A percentile compares a stretch with the other conserved stretches of the same genome.
Evolutionary conservation across 1,140 invertebrate species (phyloP).

Genomic region (Branchinecta lindahli): DNA sequence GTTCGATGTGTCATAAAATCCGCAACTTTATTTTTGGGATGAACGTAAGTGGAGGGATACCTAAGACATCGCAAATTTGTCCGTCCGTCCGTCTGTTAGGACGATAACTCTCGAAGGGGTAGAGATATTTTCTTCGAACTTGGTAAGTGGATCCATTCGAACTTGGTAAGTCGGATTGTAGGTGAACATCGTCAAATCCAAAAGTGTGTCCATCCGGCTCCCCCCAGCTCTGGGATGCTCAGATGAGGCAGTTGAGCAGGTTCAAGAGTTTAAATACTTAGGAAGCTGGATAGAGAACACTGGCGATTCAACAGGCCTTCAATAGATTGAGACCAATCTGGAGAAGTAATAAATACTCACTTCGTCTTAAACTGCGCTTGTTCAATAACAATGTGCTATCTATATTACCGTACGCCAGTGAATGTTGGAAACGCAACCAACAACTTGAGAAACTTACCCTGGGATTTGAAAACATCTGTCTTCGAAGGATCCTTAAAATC

Average conservation of each 20-base stretch:
- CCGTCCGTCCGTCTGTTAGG: too few species aligned
- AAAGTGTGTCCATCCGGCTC: constrained; percentile 7
- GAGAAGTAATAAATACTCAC: constrained; percentile 5
- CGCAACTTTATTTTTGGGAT: too few species aligned
- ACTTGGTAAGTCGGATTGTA: background rate
- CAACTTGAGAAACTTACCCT: constrained; percentile 5
- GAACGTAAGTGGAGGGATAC: too few species aligned
- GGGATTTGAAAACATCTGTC: constrained; percentile 5
- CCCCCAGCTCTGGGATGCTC: background rate
- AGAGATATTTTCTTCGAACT: too few species aligned
- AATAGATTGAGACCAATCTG: constrained; percentile 5
- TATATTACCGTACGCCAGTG: constrained; percentile 5
- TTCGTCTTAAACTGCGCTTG: constrained; percentile 2
- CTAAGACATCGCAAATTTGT: too few species aligned
- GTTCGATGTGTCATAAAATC: too few species aligned
- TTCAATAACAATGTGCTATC: too few species aligned
- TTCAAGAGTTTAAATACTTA: constrained; percentile 9
- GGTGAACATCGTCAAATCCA: background rate
- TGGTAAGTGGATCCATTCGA: too few species aligned
- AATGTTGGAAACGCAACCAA: constrained; percentile 1
- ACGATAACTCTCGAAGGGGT: too few species aligned
- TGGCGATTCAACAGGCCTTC: constrained; percentile 1
- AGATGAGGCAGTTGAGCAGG: background rate
- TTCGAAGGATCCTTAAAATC: constrained; percentile 1
- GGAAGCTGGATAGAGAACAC: constrained; percentile 8